Percentiles rank a stretch among this genome's conserved stretches.
Conservation (phyloP, 2,888 invertebrate species). For the Agrochola circellaris region DNA sequence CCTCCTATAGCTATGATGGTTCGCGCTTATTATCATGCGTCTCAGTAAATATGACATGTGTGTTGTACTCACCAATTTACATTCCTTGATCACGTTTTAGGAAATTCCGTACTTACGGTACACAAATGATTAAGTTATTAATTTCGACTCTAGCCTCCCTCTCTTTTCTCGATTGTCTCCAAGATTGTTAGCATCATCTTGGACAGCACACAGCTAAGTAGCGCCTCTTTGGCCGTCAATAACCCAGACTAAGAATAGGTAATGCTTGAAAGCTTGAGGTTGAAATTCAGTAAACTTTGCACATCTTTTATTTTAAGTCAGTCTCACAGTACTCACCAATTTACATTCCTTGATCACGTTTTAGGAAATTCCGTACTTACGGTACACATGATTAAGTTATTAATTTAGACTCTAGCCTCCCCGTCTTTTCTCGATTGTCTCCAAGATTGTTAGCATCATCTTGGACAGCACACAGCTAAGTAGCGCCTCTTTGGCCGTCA, state of each 20-base stretch:
- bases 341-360: not conserved
- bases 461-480: not conserved
- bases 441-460: not conserved
- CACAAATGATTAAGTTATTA: not conserved
- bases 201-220: too few relatives aligned
- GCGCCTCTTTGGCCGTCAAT: too few relatives aligned
- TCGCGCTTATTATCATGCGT: constrained; percentile 5
- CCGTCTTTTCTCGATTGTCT: not conserved
- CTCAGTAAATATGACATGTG: constrained; percentile 9
- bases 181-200: not conserved
- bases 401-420: not conserved
- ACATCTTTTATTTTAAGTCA: not conserved
- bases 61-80: not conserved
- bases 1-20: not conserved
- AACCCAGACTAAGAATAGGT: not conserved
- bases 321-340: not conserved
- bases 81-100: not conserved
- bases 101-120: not conserved
- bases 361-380: not conserved
- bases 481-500: too few relatives aligned
- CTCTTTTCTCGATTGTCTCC: not conserved
- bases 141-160: not conserved
- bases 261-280: too few relatives aligned
- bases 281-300: not conserved
- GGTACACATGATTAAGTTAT: not conserved